A percentile compares a stretch with the other conserved stretches of the same genome.
Conservation (phyloP, 2,113 vertebrate species). For the Acanthisitta chloris region DNA sequence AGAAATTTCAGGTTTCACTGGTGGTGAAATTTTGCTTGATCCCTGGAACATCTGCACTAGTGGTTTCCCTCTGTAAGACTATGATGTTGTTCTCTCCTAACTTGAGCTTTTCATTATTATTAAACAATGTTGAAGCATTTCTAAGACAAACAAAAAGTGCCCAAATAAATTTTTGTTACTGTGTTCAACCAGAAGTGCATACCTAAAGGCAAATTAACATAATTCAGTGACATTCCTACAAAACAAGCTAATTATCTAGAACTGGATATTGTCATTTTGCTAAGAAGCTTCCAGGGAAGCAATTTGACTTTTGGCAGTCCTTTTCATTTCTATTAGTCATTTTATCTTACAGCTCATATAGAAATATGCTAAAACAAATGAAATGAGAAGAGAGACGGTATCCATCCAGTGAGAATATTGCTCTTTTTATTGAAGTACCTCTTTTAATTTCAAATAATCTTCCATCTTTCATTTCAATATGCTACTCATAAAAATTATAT, state of each 20-base stretch:
- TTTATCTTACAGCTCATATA: slow-evolving; percentile 17
- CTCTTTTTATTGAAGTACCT: background rate
- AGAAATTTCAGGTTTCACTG: background rate
- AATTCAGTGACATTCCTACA: slow-evolving; percentile 9
- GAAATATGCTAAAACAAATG: background rate
- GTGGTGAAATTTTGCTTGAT: background rate
- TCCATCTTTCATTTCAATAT: background rate
- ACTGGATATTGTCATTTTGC: slow-evolving; percentile 1
- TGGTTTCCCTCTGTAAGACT: background rate
- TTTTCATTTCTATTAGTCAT: slow-evolving; percentile 3
- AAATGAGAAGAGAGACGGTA: background rate
- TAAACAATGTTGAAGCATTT: background rate
- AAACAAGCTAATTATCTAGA: slow-evolving; percentile 36
- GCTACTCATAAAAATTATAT: background rate
- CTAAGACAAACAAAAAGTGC: background rate
- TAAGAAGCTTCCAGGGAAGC: slow-evolving; percentile 15
- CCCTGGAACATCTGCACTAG: background rate
- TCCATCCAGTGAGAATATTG: background rate
- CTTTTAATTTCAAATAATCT: slow-evolving; percentile 27
- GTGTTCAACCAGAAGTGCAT: background rate
- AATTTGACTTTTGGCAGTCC: background rate
- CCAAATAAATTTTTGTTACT: slow-evolving; percentile 4
- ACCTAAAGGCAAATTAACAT: slow-evolving; percentile 40
- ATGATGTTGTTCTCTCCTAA: background rate
- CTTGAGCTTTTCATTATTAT: background rate